Evolutionary conservation across 2,888 invertebrate genomes (phyloP).

Genomic region (Heliconius ismenius): DNA sequence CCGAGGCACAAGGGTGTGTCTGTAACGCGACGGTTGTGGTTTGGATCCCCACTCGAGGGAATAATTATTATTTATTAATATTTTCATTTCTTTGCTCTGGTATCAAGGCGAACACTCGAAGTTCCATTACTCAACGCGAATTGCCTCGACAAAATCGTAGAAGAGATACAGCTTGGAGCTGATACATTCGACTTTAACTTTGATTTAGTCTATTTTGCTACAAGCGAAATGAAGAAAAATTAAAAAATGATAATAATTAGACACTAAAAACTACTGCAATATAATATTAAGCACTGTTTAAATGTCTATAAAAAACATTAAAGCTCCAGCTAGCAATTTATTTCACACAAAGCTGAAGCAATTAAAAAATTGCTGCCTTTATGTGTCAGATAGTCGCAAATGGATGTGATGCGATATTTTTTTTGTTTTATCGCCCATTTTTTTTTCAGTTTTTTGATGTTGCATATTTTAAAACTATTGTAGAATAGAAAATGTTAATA

Average conservation of each 20-base stretch:
- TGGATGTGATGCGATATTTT: background rate
- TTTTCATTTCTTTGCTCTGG: no score
- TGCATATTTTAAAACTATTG: background rate
- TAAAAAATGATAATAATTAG: no score
- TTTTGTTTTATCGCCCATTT: background rate
- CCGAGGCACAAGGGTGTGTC: no score
- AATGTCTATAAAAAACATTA: background rate
- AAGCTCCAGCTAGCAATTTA: background rate
- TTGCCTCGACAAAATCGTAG: no score
- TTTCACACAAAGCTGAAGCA: background rate
- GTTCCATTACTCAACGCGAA: no score
- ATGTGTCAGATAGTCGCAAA: background rate
- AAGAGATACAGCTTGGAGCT: no score
- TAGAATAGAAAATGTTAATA: background rate
- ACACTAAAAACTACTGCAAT: background rate
- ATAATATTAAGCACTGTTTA: background rate
- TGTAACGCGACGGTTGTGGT: background rate
- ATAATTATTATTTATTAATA: background rate
- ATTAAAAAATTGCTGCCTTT: background rate
- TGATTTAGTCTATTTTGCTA: no score
- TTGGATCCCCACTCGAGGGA: background rate
- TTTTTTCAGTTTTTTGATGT: background rate
- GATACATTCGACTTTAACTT: no score
- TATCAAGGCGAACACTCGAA: no score
- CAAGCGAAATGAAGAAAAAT: no score